Conservation (phyloP, 1,140 invertebrate species). For the Galleria mellonella region DNA sequence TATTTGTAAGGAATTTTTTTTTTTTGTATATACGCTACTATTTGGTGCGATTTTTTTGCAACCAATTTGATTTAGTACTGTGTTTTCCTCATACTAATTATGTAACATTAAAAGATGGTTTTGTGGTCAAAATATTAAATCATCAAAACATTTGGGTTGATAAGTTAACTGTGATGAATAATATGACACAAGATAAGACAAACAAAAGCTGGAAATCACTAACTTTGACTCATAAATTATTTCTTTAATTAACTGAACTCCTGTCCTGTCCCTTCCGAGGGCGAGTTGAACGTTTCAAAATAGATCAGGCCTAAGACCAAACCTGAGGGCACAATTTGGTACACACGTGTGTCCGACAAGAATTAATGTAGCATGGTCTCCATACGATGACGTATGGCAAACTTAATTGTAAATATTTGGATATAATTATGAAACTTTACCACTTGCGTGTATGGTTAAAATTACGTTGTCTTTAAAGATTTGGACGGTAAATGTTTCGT, state of each 20-base stretch:
- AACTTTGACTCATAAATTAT: constrained; percentile 20
- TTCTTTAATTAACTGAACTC: constrained; percentile 15
- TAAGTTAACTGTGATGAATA: too few relatives aligned
- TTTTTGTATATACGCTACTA: too few relatives aligned
- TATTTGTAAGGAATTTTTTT: too few relatives aligned
- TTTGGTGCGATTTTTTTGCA: too few relatives aligned
- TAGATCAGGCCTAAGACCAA: constrained; percentile 9
- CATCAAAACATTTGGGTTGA: background rate
- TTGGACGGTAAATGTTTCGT: background rate
- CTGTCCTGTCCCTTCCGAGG: background rate
- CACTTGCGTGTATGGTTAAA: background rate
- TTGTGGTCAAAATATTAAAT: background rate
- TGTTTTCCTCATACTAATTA: too few relatives aligned
- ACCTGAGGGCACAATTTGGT: constrained; percentile 15
- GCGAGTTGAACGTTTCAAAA: constrained; percentile 16
- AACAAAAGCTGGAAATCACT: too few relatives aligned
- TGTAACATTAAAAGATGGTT: too few relatives aligned
- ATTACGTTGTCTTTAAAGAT: background rate
- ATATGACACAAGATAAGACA: too few relatives aligned
- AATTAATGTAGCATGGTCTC: constrained; percentile 1
- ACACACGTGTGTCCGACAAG: constrained; percentile 23
- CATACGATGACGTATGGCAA: background rate
- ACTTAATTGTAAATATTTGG: background rate
- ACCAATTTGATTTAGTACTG: too few relatives aligned
- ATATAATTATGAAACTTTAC: background rate